Base-by-base conservation (phyloP, 2,113 vertebrate species). In the Hystrix brachyura region DNA sequence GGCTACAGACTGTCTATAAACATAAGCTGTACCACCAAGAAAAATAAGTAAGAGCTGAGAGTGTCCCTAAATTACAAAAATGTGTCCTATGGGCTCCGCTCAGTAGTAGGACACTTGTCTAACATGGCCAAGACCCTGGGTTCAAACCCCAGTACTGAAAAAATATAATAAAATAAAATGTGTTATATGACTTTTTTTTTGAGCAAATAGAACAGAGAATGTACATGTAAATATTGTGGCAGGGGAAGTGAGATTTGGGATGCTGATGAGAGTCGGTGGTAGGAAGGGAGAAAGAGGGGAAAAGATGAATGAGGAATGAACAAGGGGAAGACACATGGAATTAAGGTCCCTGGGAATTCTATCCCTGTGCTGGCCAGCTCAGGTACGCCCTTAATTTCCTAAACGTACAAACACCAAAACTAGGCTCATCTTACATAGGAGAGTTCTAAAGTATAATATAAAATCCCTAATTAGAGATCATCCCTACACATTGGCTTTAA, bases 391-490 rank as follows among this genome's bases (percentile, higher is more conserved):
- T 84, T 60, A 55, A 13, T 96, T 81, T 87, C 4, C 19, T 38
- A 25, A 9, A 81, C 43, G 11, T 79, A 1, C 8, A 23, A 67
- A 89, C 80, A 2, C 32, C 71, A 18, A 29, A 69, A 96, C 12
- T 38, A 87, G 4, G 15, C 46, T 84, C 23, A 25, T 90, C 80
- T 93, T 62, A 51, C 11, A 25, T n/a, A 21, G 83, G 27, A 34
- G 19, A 27, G 79, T 95, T 90, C 80, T 38, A 43, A 96, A 92
- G 46, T 90, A n/a, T 65, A 53, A 53, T 60, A 38, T 34, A 62
- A 84, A 93, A 88, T 94, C 38, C 38, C 60, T 72, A 67, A 13
- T 83, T 64, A 38, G 72, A 81, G 27, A 10, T 29, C 38, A 84
- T 23, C 51, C 17, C 15, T 74, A 80, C 60, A 57, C 38, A n/a